These are phyloP conservation scores for Silvanus unidentatus DNA, from an alignment of 2,888 invertebrate genomes.

Conservation along the genomic window DNA sequence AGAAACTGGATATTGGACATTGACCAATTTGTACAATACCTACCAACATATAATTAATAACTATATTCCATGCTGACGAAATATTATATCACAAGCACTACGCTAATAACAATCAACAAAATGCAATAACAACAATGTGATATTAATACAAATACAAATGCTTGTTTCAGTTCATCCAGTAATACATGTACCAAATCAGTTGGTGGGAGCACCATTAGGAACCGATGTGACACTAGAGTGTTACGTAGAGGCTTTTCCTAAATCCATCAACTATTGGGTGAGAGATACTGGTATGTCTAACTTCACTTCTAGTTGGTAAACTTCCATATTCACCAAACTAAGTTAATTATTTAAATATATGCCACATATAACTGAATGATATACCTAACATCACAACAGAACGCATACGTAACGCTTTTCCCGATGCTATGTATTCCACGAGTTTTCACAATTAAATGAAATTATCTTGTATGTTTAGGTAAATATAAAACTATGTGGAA, in stretches of 20 bases:
- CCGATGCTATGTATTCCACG: no score
- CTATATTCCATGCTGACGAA: background rate
- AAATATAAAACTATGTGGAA: no score
- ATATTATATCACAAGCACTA: background rate
- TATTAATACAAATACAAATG: constrained; percentile 1
- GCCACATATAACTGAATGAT: constrained; percentile 24
- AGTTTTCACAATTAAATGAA: no score
- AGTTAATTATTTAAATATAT: constrained; percentile 38
- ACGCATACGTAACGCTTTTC: background rate
- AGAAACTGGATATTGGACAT: no score
- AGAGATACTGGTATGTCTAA: constrained; percentile 65
- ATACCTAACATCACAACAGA: constrained; percentile 13
- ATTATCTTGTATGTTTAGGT: no score
- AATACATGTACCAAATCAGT: constrained; percentile 87
- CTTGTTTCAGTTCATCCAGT: constrained; percentile 74
- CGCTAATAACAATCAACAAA: constrained; percentile 1
- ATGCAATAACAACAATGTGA: constrained; percentile 2
- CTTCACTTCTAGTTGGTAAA: constrained; percentile 27
- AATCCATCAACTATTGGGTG: constrained; percentile 87
- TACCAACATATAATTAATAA: background rate
- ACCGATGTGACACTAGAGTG: constrained; percentile 85
- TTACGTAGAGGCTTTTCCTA: constrained; percentile 84
- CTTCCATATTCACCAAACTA: constrained; percentile 26
- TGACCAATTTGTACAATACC: no score
- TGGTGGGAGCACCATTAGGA: constrained; percentile 81